phyloP scores from a whole-genome alignment of 2,113 vertebrate species.

The Hippocampus guttulatus region DNA sequence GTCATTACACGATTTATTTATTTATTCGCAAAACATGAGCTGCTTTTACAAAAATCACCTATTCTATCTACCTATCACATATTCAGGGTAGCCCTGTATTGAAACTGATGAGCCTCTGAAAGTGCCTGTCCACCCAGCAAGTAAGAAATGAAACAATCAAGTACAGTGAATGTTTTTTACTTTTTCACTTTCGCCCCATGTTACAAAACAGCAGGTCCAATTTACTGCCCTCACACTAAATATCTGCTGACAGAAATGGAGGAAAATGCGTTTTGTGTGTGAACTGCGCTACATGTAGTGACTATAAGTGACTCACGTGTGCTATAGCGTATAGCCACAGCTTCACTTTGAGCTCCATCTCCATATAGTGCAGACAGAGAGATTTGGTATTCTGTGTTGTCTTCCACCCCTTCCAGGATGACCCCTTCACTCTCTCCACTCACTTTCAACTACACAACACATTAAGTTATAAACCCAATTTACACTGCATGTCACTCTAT shows the following conservation, averaged over 20 bases:
- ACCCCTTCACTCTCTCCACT: slow-evolving; percentile 73
- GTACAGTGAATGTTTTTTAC: too few relatives aligned
- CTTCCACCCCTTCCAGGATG: slow-evolving; percentile 77
- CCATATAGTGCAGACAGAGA: slow-evolving; percentile 86
- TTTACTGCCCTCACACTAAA: too few relatives aligned
- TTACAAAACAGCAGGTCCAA: too few relatives aligned
- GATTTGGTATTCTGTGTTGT: slow-evolving; percentile 84
- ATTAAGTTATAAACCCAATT: neutral
- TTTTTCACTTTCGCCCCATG: too few relatives aligned
- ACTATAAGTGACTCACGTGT: slow-evolving; percentile 77
- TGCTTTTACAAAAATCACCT: too few relatives aligned
- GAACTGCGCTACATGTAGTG: neutral
- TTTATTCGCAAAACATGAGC: too few relatives aligned
- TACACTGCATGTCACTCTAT: neutral
- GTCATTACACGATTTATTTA: too few relatives aligned
- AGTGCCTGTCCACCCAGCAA: too few relatives aligned
- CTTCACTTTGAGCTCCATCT: slow-evolving; percentile 85
- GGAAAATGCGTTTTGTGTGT: neutral
- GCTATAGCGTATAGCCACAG: slow-evolving; percentile 79
- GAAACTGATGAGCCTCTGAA: too few relatives aligned
- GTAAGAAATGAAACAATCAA: too few relatives aligned
- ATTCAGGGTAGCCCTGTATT: too few relatives aligned
- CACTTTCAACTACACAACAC: slow-evolving; percentile 73
- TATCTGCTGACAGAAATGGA: neutral
- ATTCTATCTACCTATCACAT: too few relatives aligned